phyloP scores from a whole-genome alignment of 2,888 invertebrate species.

The Clanis bilineata region DNA sequence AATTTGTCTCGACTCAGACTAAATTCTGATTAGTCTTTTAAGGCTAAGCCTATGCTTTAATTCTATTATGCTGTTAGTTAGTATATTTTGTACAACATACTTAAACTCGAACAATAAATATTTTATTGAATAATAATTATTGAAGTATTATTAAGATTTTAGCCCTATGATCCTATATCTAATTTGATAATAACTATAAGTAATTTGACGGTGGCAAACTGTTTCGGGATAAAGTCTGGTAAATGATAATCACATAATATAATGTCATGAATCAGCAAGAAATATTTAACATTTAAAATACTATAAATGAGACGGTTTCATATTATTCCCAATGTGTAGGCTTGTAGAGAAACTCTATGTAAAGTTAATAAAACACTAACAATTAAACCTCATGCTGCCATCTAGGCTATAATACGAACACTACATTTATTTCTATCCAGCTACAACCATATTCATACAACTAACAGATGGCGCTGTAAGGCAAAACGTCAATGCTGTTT shows the following conservation, averaged over 20 bases:
- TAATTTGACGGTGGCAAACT: no score
- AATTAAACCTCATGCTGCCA: constrained; percentile 23
- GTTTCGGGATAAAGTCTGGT: no score
- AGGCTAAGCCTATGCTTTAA: constrained; percentile 39
- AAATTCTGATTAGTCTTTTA: constrained; percentile 1
- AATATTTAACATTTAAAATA: no score
- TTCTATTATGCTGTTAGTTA: constrained; percentile 22
- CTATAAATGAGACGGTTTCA: no score
- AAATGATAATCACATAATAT: no score
- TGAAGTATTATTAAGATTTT: constrained; percentile 2
- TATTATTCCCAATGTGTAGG: no score
- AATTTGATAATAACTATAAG: no score
- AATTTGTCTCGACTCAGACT: not conserved
- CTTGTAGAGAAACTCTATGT: no score
- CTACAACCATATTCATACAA: not conserved
- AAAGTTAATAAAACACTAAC: no score
- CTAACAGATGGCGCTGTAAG: constrained; percentile 50
- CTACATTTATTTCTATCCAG: not conserved
- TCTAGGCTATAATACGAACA: constrained; percentile 21
- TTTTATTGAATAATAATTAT: constrained; percentile 29
- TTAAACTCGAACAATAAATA: constrained; percentile 40
- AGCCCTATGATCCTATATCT: no score
- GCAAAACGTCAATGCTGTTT: constrained; percentile 37
- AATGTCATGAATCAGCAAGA: no score
- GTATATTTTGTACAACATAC: constrained; percentile 48